Base-by-base conservation (phyloP, 2,888 invertebrate species). In the Catocala fraxini region DNA sequence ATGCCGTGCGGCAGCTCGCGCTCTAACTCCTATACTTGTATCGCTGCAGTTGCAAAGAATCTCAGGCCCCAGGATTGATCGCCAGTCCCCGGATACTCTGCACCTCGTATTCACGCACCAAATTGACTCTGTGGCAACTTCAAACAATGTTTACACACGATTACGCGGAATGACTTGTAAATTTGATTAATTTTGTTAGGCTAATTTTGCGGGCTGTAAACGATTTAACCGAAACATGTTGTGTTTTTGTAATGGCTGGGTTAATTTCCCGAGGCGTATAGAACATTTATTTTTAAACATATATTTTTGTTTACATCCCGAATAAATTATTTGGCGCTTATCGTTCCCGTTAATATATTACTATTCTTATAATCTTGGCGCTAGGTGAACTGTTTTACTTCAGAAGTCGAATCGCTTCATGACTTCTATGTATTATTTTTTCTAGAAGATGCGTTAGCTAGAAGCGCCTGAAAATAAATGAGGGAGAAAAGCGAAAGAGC, bases 41-140 rank as follows among this genome's bases (percentile, higher is more conserved):
- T 54, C 63, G 66, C 82, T 91, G 91, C 90, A 91, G 84, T 83
- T 86, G 79, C 84, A 82, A 84, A 85, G 83, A 85, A 79, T 76
- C 74, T 63, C 73, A 76, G 76, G 73, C 78, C 76, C 71, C 59
- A 75, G 77, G 85, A 87, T 89, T 89, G 90, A 88, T 87, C 85
- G 87, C 66, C 71, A 59, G 74, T 64, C 77, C 77, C 77, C 77
- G 72, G 65, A 57, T 68, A 13, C 46, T 69, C 58, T 65, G 61
- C 81, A 80, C 77, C 79, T 82, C 77, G 75, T 71, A 80, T 79
- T 79, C 77, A 81, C 75, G 75, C 70, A 77, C 70, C 77, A 74
- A 83, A 82, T 84, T 79, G 80, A 79, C 77, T 80, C 59, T 65
- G 72, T 68, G 65, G 63, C 65, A 77, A 80, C 69, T 81, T 80